Conservation (phyloP, 2,888 invertebrate genomes). For the Neoaliturus tenellus region DNA sequence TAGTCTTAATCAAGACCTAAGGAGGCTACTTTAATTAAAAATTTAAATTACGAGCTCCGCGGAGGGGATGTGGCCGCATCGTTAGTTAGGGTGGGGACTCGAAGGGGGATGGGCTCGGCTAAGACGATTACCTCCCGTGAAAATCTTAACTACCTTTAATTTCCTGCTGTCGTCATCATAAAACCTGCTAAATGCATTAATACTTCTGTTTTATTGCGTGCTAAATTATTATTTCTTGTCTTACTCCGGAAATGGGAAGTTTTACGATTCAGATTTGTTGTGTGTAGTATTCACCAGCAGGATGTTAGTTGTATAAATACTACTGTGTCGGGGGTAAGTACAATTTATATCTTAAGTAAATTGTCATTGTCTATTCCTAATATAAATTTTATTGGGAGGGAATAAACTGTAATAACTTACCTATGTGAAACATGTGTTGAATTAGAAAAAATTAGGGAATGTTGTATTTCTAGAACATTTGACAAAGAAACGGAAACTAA, state of each 20-base stretch:
- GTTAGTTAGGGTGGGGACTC: not conserved
- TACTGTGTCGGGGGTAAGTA: no score
- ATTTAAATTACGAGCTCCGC: conserved; percentile 8
- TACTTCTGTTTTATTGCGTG: conserved; percentile 30
- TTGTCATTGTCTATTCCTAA: no score
- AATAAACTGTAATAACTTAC: no score
- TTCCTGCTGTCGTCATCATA: conserved; percentile 44
- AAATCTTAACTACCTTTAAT: conserved; percentile 49
- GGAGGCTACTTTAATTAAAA: conserved; percentile 23
- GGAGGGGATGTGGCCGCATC: conserved; percentile 6
- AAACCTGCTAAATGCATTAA: conserved; percentile 26
- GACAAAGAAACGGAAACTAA: no score
- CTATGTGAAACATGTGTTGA: no score
- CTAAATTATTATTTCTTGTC: conserved; percentile 28
- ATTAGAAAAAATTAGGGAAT: no score
- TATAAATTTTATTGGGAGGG: no score
- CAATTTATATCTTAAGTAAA: no score
- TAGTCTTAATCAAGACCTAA: conserved; percentile 23
- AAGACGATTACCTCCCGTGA: conserved; percentile 45
- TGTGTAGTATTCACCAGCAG: no score
- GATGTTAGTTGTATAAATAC: no score
- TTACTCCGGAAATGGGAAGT: not conserved
- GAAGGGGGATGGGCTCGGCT: not conserved
- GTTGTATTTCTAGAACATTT: no score
- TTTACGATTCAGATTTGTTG: conserved; percentile 4